Evolutionary conservation across 2,888 invertebrate species (phyloP).

Genomic region (Dinocampus coccinellae): DNA sequence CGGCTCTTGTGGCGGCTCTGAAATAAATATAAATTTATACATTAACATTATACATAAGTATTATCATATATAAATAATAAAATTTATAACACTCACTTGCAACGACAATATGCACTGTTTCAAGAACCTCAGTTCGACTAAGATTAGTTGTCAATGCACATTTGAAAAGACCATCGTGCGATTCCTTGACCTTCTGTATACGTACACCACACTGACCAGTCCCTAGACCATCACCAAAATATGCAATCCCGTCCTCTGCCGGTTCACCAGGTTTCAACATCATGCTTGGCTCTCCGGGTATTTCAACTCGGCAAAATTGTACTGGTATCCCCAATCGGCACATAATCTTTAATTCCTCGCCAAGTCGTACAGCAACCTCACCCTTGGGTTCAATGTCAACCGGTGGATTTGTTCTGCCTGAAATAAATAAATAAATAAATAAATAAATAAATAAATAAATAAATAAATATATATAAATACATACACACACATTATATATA

Average conservation of each 20-base stretch:
- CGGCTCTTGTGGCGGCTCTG: conserved; percentile 70
- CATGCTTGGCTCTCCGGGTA: conserved; percentile 55
- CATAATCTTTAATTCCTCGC: conserved; percentile 73
- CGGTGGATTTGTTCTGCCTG: neutral
- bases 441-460: no score
- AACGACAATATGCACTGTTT: conserved; percentile 76
- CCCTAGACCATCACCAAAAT: conserved; percentile 71
- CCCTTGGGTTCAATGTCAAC: conserved; percentile 67
- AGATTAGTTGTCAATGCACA: conserved; percentile 76
- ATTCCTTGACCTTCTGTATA: conserved; percentile 75
- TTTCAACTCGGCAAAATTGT: conserved; percentile 74
- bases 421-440: neutral
- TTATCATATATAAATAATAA: conserved; percentile 1
- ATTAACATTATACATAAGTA: neutral
- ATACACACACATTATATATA: no score
- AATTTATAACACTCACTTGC: conserved; percentile 75
- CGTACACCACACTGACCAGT: conserved; percentile 81
- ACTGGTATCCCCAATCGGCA: conserved; percentile 74
- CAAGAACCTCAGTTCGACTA: conserved; percentile 74
- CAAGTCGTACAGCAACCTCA: conserved; percentile 73
- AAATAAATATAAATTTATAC: conserved; percentile 33
- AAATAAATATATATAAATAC: no score
- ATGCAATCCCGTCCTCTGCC: conserved; percentile 62
- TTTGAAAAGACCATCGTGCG: conserved; percentile 79
- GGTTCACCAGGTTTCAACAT: conserved; percentile 46